Evolutionary conservation across 2,113 vertebrate species (phyloP).

Genomic region (Scopus umbretta): DNA sequence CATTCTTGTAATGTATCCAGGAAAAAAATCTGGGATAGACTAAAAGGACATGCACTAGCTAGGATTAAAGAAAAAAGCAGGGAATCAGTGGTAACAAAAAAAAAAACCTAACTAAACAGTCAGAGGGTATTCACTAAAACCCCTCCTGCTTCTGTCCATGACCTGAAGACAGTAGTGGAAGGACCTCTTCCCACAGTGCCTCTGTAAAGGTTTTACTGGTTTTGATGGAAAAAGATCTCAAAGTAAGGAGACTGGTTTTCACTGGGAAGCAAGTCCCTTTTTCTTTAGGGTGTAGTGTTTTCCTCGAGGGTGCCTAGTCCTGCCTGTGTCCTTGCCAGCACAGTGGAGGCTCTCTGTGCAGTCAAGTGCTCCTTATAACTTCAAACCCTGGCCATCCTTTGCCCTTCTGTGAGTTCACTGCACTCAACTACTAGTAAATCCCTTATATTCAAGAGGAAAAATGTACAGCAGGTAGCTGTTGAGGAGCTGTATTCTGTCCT

Average conservation of each 20-base stretch:
- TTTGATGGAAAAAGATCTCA: not conserved
- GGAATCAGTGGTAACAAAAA: not conserved
- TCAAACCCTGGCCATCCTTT: not conserved
- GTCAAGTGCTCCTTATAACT: not conserved
- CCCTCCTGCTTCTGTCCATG: not conserved
- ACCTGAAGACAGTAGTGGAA: not conserved
- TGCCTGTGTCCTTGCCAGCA: not conserved
- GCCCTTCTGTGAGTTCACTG: not conserved
- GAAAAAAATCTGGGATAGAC: not conserved
- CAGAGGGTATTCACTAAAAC: not conserved
- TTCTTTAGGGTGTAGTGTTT: not conserved
- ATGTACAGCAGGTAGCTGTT: not conserved
- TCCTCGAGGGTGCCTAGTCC: not conserved
- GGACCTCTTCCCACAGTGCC: not conserved
- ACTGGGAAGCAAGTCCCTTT: not conserved
- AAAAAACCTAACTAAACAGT: not conserved
- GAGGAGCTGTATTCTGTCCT: not conserved
- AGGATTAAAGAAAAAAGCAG: not conserved
- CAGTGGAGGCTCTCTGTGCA: not conserved
- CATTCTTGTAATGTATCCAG: not conserved
- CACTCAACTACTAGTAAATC: not conserved
- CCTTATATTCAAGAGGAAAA: not conserved
- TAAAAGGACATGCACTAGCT: not conserved
- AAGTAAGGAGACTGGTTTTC: not conserved
- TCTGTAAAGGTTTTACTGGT: not conserved